phyloP scores from a whole-genome alignment of 2,888 invertebrate genomes.

The Orchesella flavescens region DNA sequence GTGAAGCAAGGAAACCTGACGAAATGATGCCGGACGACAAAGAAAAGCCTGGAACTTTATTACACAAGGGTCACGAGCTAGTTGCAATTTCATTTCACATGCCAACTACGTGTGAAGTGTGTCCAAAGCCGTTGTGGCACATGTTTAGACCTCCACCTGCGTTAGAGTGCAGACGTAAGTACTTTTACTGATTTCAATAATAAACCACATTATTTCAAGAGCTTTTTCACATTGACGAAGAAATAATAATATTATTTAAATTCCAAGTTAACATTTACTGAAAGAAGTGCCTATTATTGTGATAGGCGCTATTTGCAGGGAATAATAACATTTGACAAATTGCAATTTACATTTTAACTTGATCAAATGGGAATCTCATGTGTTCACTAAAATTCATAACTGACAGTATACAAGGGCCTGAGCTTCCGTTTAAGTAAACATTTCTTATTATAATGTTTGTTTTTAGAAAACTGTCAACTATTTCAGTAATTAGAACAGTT shows the following conservation, averaged over 20 bases:
- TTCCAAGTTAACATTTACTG: constrained; percentile 28
- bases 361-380: constrained; percentile 27
- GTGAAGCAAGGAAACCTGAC: constrained; percentile 77
- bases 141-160: constrained; percentile 98
- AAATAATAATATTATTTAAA: constrained; percentile 13
- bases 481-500: too few species aligned
- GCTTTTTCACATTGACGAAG: background rate
- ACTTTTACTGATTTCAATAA: background rate
- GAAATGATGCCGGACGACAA: constrained; percentile 74
- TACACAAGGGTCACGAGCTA: constrained; percentile 95
- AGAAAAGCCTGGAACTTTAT: constrained; percentile 80
- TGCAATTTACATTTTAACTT: constrained; percentile 43
- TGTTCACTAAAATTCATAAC: constrained; percentile 36
- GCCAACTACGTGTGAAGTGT: constrained; percentile 98
- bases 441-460: background rate
- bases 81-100: constrained; percentile 97
- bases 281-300: constrained; percentile 20
- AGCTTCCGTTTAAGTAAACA: constrained; percentile 19
- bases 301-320: constrained; percentile 15
- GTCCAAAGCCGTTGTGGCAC: constrained; percentile 97
- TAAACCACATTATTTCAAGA: background rate
- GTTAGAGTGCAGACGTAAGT: constrained; percentile 92
- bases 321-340: constrained; percentile 16
- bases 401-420: constrained; percentile 49
- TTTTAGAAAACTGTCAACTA: background rate